Evolutionary conservation across 2,888 invertebrate species (phyloP).

Genomic region (Synergus itoensis): DNA sequence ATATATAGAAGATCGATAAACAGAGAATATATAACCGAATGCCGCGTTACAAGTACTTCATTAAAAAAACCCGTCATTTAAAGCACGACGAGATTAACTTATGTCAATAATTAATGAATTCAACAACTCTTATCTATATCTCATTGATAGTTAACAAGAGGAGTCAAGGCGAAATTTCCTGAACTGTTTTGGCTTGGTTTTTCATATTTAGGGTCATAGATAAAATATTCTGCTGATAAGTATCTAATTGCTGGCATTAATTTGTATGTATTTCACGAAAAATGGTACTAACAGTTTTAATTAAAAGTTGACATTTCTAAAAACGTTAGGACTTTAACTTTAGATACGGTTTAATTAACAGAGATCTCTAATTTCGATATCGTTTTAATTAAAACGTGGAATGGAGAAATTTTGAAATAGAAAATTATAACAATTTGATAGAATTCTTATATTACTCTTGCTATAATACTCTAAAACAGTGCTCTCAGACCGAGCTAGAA

Average conservation of each 20-base stretch:
- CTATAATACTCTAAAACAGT: neutral
- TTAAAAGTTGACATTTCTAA: neutral
- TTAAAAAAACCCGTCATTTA: neutral
- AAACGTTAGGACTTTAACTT: neutral
- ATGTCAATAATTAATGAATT: neutral
- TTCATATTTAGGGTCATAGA: neutral
- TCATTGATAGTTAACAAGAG: too few relatives aligned
- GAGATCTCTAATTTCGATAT: neutral
- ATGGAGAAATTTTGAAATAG: neutral
- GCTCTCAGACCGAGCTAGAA: too few relatives aligned
- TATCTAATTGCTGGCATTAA: neutral
- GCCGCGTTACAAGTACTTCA: neutral
- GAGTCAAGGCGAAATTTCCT: neutral
- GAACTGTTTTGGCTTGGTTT: neutral
- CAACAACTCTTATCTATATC: too few relatives aligned
- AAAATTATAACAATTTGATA: neutral
- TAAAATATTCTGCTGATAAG: neutral
- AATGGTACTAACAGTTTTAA: neutral
- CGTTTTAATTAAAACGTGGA: neutral
- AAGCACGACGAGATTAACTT: neutral
- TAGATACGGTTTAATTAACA: neutral
- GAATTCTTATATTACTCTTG: neutral
- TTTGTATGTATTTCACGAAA: neutral
- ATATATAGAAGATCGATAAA: neutral
- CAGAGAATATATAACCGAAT: neutral